Evolutionary conservation across 2,797 vertebrate genomes (phyloP), one percentile per base, ranked within the genome.

Genomic region (Esox masquinongy): DNA sequence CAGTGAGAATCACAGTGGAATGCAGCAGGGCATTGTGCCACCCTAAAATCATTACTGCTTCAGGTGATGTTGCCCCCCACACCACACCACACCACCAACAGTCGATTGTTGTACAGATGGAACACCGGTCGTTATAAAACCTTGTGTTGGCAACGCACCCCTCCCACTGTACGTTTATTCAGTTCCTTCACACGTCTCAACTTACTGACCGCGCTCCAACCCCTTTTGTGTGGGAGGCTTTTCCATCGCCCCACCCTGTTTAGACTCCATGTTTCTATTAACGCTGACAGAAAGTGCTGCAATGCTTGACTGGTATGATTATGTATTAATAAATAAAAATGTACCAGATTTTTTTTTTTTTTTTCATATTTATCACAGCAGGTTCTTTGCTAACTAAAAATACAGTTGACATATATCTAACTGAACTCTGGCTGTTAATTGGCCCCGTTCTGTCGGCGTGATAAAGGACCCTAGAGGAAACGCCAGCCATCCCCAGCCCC

Each of bases 1-100:
- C 85, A 88, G 83, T 79, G 81, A 84, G 81, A 75, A 82, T 85
- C 47, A 43, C 73, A 64, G 61, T 29, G 61, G 61, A 64, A 64
- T 64, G 61, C 61, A 64, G 53, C 53, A n/a, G 53, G 86, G 84
- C 82, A 91, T 94, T 94, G 92, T 92, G 90, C 75, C 59, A 66
- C 72, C 64, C 64, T 22, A 56, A 85, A 84, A 87, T 91, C 86
- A 86, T 87, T 83, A 85, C 82, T 51, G 85, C 85, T 87, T 75
- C 84, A 76, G 81, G 82, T 80, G 82, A 87, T 71, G 82, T 78
- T 47, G 39, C 77, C 77, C 77, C 73, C 59, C 72, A 43, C 76
- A 14, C 49, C 36, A 51, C 66, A 3, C 29, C 29, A 31, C 70
- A 68, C 67, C 84, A 82, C 66, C 78, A 15, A 73, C 68, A 59